Conservation (phyloP, 2,113 vertebrate species). For the Scomber colias region DNA sequence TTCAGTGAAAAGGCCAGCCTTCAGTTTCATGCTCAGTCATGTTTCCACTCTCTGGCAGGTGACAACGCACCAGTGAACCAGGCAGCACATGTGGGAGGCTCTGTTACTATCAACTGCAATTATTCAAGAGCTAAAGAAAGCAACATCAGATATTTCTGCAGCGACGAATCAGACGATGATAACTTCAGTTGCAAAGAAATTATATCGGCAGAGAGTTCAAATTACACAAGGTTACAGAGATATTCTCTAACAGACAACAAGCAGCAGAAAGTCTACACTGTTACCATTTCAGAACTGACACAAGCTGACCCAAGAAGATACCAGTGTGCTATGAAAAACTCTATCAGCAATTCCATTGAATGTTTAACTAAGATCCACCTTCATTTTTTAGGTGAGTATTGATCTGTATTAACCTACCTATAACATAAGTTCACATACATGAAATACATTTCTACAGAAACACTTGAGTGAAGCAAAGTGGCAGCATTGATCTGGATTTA, state of each 20-base stretch:
- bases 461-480: too few species aligned
- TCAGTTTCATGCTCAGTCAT: background rate
- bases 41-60: slow-evolving; percentile 26
- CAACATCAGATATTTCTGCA: slow-evolving; percentile 27
- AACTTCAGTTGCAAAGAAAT: background rate
- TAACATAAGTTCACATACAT: background rate
- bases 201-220: background rate
- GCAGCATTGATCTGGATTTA: background rate
- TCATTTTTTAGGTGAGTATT: slow-evolving; percentile 42
- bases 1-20: background rate
- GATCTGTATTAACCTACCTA: background rate
- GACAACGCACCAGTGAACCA: background rate
- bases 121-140: background rate
- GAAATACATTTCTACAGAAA: background rate
- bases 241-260: slow-evolving; percentile 15
- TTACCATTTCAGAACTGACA: slow-evolving; percentile 36
- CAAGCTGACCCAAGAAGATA: slow-evolving; percentile 45
- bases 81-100: background rate
- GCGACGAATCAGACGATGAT: background rate
- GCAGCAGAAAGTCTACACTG: slow-evolving; percentile 33
- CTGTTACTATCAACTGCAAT: slow-evolving; percentile 42
- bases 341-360: background rate
- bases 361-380: slow-evolving; percentile 46
- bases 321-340: slow-evolving; percentile 32
- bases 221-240: background rate